Base-by-base conservation (phyloP, 1,140 invertebrate genomes). In the Ectropis grisescens region DNA sequence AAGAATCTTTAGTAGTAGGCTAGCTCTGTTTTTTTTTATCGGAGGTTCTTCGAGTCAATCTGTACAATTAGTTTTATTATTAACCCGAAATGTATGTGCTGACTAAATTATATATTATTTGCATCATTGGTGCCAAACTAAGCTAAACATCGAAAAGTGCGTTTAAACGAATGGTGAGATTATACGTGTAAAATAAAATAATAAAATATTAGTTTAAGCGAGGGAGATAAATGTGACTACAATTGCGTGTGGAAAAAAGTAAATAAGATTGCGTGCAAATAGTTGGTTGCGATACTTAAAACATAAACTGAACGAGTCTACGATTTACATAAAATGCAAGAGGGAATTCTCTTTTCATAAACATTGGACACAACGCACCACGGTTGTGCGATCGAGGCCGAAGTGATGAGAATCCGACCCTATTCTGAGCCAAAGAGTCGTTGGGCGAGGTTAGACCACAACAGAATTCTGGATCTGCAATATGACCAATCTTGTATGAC, bases 391-490 rank as follows among this genome's bases (percentile, higher is more conserved):
- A 85, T 60, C 84, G 83, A 50, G 85, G 86, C 79, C 85, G 82
- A 59, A 84, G 78, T 72, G 86, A 83, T 61, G 83, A 82, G 66
- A 82, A 76, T 60, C 83, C 85, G 70, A 79, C 79, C 52, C 54
- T 74, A 66, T 71, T 72, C 53, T 70, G 64, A 38, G 67, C 64
- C 60, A 72, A 42, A 59, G 72, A 70, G 60, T 90, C 89, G 79
- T 89, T 88, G 56, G 90, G 90, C 58, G 88, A 88, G 65, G 85
- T 87, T 82, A 92, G 86, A 70, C 90, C 90, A 85, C 91, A 92
- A 87, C 91, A 93, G 85, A 92, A 91, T 86, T 91, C 90, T 72
- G 91, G 89, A 92, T 93, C 90, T 93, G 90, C 79, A 92, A 92
- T 86, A 88, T 82, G n/a, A 56, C 33, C 41, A 34, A 39, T 49